Conservation (phyloP, 2,797 vertebrate genomes). For the Enoplosus armatus region DNA sequence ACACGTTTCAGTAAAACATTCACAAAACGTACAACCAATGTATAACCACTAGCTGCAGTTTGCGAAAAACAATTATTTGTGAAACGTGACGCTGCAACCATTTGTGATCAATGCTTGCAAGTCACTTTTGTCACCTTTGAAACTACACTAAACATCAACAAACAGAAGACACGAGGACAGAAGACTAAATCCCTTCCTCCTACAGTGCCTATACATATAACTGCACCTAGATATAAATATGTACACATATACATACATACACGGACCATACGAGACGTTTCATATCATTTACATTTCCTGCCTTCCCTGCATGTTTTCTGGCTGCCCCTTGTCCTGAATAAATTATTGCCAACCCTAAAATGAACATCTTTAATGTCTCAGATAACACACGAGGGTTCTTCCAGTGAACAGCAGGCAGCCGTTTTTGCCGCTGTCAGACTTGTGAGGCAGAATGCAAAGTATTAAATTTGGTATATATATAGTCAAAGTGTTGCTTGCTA, state of each 20-base stretch:
- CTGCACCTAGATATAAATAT: not conserved
- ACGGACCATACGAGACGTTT: not conserved
- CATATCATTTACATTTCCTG: not conserved
- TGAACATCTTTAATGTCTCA: not conserved
- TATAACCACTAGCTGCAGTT: slow-evolving; percentile 8
- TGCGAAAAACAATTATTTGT: not conserved
- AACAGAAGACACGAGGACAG: not conserved
- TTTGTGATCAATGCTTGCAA: not conserved
- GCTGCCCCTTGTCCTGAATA: not conserved
- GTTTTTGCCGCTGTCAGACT: not conserved
- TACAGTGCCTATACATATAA: not conserved
- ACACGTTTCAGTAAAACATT: slow-evolving; percentile 1
- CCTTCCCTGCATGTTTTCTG: not conserved
- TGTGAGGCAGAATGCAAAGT: not conserved
- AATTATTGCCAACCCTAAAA: not conserved
- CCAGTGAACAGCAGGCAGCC: not conserved
- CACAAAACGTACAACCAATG: not conserved
- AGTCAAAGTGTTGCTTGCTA: not conserved
- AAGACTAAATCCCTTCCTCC: not conserved
- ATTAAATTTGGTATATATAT: not conserved
- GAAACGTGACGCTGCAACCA: not conserved
- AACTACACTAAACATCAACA: not conserved
- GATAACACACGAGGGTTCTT: not conserved
- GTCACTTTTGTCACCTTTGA: no score
- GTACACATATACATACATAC: not conserved